phyloP scores from a whole-genome alignment of 2,113 vertebrate species.

The Falcunculus frontatus region DNA sequence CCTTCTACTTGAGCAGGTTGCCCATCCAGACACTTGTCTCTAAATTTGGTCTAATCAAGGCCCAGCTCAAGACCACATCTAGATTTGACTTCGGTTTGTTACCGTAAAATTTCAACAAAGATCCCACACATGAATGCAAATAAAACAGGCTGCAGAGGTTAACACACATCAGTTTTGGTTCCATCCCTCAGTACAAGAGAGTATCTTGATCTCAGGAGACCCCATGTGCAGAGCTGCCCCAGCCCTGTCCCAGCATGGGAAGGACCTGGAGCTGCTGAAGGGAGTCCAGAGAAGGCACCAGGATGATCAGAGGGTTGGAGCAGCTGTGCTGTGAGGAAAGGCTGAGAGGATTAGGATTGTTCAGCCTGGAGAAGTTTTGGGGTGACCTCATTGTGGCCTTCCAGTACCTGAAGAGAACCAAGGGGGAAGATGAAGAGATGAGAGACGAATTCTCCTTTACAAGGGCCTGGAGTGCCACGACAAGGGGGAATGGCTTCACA shows the following conservation, averaged over 20 bases:
- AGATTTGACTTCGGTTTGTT: not conserved
- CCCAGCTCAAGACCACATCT: not conserved
- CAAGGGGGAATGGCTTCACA: not conserved
- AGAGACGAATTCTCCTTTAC: not conserved
- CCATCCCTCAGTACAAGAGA: not conserved
- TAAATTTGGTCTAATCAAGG: not conserved
- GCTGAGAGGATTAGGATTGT: rapidly evolving
- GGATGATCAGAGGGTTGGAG: not conserved
- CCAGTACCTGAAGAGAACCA: not conserved
- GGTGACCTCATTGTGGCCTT: rapidly evolving
- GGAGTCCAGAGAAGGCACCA: not conserved
- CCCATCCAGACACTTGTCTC: not conserved
- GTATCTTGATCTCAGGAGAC: not conserved
- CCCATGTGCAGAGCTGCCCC: not conserved
- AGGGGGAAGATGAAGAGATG: not conserved
- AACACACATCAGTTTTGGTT: rapidly evolving
- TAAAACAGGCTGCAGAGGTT: not conserved
- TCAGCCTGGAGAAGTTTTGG: not conserved
- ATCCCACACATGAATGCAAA: not conserved
- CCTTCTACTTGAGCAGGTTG: not conserved
- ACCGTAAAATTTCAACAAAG: not conserved
- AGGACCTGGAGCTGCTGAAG: not conserved
- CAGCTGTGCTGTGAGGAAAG: not conserved
- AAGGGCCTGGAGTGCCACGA: not conserved
- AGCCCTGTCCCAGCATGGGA: rapidly evolving